Evolutionary conservation across 1,140 invertebrate species (phyloP).

Genomic region (Ectropis grisescens): DNA sequence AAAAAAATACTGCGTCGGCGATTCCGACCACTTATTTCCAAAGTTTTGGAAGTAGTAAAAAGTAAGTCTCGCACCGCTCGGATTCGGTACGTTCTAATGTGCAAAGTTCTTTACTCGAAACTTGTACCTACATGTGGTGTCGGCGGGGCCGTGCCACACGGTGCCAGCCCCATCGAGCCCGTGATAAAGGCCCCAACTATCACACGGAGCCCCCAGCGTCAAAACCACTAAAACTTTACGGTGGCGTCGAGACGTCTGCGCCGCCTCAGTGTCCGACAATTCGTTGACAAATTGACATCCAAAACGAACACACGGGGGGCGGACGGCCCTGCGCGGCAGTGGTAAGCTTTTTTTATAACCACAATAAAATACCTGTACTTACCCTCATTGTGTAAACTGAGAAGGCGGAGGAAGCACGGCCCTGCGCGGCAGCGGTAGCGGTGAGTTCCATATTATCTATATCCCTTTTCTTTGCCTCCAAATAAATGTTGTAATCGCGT

Average conservation of each 20-base stretch:
- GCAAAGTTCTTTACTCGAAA: slow-evolving; percentile 27
- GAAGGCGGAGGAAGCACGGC: no score
- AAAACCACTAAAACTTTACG: slow-evolving; percentile 60
- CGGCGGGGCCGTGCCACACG: slow-evolving; percentile 47
- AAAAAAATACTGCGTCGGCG: no score
- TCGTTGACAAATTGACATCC: slow-evolving; percentile 13
- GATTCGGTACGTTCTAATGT: no score
- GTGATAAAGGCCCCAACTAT: slow-evolving; percentile 55
- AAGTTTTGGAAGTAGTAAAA: no score
- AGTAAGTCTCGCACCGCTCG: no score
- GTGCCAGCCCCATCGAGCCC: slow-evolving; percentile 44
- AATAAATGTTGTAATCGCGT: no score
- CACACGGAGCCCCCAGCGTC: slow-evolving; percentile 50
- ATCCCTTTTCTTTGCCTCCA: no score
- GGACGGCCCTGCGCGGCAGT: slow-evolving; percentile 18
- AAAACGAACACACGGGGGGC: slow-evolving; percentile 29
- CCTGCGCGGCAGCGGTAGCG: no score
- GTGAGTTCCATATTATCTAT: no score
- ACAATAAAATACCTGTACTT: no score
- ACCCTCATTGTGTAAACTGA: no score
- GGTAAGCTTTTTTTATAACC: slow-evolving; percentile 8
- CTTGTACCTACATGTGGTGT: slow-evolving; percentile 44
- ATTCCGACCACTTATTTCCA: no score
- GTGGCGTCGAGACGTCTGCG: slow-evolving; percentile 26
- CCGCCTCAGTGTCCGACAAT: slow-evolving; percentile 10